Base-by-base conservation (phyloP, 2,113 vertebrate genomes). In the Chionis minor region DNA sequence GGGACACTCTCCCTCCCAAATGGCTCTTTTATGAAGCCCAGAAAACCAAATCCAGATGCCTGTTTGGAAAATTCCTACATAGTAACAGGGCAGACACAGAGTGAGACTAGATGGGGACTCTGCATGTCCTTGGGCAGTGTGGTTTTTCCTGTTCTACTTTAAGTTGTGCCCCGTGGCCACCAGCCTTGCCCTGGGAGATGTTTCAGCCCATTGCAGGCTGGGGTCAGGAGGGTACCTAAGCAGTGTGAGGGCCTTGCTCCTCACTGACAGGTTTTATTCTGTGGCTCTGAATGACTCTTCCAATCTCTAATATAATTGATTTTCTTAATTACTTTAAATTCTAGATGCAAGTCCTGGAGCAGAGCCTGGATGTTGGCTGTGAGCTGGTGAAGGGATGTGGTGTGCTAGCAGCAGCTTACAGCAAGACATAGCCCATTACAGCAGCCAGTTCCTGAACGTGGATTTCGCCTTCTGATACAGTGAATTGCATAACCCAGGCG, bases 131-230 rank as follows among this genome's bases (percentile, higher is more conserved):
- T 14, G 19, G 30, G n/a, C 69, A 63, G 52, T 4, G n/a, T n/a
- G 9, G 35, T 10, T 72, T 81, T 63, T 84, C 38, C 63, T 55
- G 49, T 59, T 63, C n/a, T 63, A 11, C 4, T 63, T 91, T 62
- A 14, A 81, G 58, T 55, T 0, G 0, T 15, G 16, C 10, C 42
- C 40, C 2, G 2, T 15, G 26, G 63, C 78, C 70, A 30, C 44
- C 56, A 77, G 45, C 40, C 40, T 56, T 33, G 4, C 19, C 8
- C 6, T 5, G 4, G 6, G 63, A 63, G 42, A 16, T 14, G 22
- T 22, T 67, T 67, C 61, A 44, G 38, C 54, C 54, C 14, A 3
- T 18, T 6, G 2, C 26, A 65, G 81, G 28, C 35, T 32, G 24
- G 59, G 22, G 28, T 47, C 3, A 2, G 55, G 12, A 32, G 7